Percentiles rank a stretch among this genome's conserved stretches.
These are phyloP conservation scores for Andrena flavipes DNA, from an alignment of 2,888 invertebrate genomes.

Conservation along the genomic window DNA sequence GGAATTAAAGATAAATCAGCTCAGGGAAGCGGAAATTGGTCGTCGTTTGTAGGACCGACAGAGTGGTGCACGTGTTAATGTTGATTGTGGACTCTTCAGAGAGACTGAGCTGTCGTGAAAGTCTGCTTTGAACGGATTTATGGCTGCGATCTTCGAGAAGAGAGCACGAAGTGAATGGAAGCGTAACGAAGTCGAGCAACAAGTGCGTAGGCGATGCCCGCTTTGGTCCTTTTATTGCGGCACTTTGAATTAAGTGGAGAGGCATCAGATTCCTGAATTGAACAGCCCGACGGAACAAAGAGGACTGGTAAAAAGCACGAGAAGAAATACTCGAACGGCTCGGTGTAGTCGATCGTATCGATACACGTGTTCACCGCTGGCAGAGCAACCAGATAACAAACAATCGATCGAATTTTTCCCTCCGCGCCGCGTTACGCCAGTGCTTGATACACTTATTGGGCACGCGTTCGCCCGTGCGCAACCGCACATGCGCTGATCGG, in stretches of 20 bases:
- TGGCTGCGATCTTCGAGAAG: background rate
- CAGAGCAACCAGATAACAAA: slow-evolving; percentile 5
- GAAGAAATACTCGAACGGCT: background rate
- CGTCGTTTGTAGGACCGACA: background rate
- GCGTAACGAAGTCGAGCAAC: slow-evolving; percentile 22
- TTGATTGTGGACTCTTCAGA: no score
- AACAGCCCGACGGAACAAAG: no score
- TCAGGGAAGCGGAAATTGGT: background rate
- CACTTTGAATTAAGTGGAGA: no score
- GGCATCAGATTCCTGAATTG: no score
- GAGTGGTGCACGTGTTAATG: background rate
- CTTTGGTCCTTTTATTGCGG: slow-evolving; percentile 20
- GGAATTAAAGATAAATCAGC: background rate
- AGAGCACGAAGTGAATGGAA: background rate
- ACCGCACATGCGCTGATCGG: slow-evolving; percentile 14
- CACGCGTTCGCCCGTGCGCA: slow-evolving; percentile 32
- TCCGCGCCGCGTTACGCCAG: slow-evolving; percentile 39
- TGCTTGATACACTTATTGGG: slow-evolving; percentile 56
- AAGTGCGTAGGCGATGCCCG: slow-evolving; percentile 29
- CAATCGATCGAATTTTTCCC: slow-evolving; percentile 9
- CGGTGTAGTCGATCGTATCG: slow-evolving; percentile 14
- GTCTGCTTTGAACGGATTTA: background rate
- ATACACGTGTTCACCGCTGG: slow-evolving; percentile 18
- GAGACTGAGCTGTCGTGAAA: no score
- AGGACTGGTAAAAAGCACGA: background rate